A percentile compares a stretch with the other conserved stretches of the same genome.
phyloP scores from a whole-genome alignment of 2,113 vertebrate genomes.

The Trinectes maculatus region DNA sequence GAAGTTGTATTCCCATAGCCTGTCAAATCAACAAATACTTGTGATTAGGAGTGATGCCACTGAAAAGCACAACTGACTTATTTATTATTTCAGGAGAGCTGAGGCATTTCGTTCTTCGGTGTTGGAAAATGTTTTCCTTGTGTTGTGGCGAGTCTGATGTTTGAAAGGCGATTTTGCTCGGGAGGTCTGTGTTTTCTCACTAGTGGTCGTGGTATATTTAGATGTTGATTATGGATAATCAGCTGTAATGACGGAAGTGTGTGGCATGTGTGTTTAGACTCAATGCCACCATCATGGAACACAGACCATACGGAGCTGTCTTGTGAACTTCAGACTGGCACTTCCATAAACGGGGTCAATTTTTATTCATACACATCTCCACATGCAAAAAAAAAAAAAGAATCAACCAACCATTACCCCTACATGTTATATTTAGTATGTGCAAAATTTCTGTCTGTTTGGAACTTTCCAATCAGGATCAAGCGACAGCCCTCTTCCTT shows the following conservation, averaged over 20 bases:
- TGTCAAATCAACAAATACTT: conserved; percentile 79
- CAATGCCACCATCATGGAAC: conserved; percentile 69
- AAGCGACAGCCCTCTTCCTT: conserved; percentile 20
- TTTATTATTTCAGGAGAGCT: conserved; percentile 73
- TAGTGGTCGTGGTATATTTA: conserved; percentile 75
- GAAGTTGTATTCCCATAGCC: conserved; percentile 58
- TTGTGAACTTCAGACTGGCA: conserved; percentile 49
- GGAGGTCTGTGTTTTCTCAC: conserved; percentile 81
- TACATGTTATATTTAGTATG: neutral
- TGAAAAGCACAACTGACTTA: conserved; percentile 68
- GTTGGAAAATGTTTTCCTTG: conserved; percentile 71
- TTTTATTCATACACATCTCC: neutral
- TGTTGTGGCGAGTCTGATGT: conserved; percentile 67
- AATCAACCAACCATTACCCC: neutral
- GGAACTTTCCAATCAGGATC: conserved; percentile 43
- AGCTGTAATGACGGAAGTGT: conserved; percentile 81
- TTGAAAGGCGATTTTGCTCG: conserved; percentile 67
- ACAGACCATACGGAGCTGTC: conserved; percentile 75
- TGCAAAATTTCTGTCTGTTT: neutral
- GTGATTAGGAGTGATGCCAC: conserved; percentile 81
- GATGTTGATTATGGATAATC: conserved; percentile 84
- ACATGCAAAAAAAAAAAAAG: neutral
- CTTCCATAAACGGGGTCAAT: conserved; percentile 27
- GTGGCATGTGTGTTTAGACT: conserved; percentile 76
- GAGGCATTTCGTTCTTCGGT: conserved; percentile 46